Conservation (phyloP, 2,113 vertebrate genomes). For the Clarias batrachus region DNA sequence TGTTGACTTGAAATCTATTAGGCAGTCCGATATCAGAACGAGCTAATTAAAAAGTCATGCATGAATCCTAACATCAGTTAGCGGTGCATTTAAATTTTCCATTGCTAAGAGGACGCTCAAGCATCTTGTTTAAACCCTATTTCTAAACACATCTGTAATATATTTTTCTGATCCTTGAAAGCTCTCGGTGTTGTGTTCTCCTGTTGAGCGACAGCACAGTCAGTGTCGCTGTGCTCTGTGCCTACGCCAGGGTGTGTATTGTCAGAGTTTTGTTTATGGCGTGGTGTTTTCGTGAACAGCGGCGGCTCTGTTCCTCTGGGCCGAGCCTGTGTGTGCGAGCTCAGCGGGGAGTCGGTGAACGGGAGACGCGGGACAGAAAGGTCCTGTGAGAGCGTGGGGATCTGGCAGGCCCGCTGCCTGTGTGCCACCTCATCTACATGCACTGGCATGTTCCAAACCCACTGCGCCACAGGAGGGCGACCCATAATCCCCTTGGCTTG, state of each 20-base stretch:
- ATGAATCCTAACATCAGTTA: background rate
- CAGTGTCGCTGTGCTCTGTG: background rate
- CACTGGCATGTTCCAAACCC: constrained; percentile 82
- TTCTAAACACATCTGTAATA: background rate
- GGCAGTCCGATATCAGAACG: background rate
- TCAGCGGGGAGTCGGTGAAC: constrained; percentile 86
- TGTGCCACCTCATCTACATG: constrained; percentile 96
- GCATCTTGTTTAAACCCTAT: background rate
- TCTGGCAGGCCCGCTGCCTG: constrained; percentile 78
- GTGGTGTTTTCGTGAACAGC: constrained; percentile 65
- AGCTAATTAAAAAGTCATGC: background rate
- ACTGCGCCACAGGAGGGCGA: constrained; percentile 77
- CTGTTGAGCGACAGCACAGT: background rate
- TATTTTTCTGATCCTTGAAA: background rate
- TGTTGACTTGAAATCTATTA: background rate
- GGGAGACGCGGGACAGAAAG: constrained; percentile 60
- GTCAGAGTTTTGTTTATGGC: constrained; percentile 58
- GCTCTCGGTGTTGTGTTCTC: constrained; percentile 5
- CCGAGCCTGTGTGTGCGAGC: constrained; percentile 79
- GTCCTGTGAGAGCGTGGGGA: constrained; percentile 88
- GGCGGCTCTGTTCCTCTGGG: constrained; percentile 71
- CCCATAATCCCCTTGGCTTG: constrained; percentile 50
- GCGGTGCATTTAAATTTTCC: background rate
- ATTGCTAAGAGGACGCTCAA: background rate
- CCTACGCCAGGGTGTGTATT: constrained; percentile 31